These are phyloP conservation scores for Sardinella longiceps DNA, from an alignment of 2,797 vertebrate species.

Conservation along the genomic window DNA sequence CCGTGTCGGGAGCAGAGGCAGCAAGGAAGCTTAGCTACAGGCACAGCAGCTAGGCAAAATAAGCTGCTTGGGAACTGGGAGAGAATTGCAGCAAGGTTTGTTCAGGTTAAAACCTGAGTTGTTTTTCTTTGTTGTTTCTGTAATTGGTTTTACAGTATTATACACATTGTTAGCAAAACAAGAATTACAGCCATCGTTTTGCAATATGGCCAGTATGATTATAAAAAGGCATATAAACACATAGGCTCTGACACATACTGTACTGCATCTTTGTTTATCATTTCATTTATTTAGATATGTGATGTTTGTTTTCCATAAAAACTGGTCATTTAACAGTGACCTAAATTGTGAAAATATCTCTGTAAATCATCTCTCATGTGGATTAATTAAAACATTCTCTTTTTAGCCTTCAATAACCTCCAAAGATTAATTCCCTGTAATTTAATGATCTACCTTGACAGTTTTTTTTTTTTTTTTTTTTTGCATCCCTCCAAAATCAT, in stretches of 20 bases:
- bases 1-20: slow-evolving; percentile 6
- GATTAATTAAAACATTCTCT: slow-evolving; percentile 39
- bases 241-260: too few relatives aligned
- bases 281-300: slow-evolving; percentile 19
- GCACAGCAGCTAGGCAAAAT: not conserved
- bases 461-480: not conserved
- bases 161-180: not conserved
- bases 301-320: slow-evolving; percentile 47
- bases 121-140: not conserved
- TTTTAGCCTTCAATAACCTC: slow-evolving; percentile 26
- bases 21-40: not conserved
- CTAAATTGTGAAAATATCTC: slow-evolving; percentile 24
- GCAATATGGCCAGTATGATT: not conserved
- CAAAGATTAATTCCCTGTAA: slow-evolving; percentile 22
- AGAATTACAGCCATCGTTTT: not conserved
- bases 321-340: slow-evolving; percentile 22
- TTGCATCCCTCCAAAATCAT: slow-evolving; percentile 35
- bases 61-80: not conserved
- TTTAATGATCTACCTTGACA: slow-evolving; percentile 40
- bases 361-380: slow-evolving; percentile 28
- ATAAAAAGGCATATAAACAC: not conserved
- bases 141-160: not conserved
- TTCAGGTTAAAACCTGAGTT: too few relatives aligned
- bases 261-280: too few relatives aligned
- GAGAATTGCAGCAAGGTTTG: not conserved